These are phyloP conservation scores for Gortyna flavago DNA, from an alignment of 2,888 invertebrate species.

Conservation along the genomic window DNA sequence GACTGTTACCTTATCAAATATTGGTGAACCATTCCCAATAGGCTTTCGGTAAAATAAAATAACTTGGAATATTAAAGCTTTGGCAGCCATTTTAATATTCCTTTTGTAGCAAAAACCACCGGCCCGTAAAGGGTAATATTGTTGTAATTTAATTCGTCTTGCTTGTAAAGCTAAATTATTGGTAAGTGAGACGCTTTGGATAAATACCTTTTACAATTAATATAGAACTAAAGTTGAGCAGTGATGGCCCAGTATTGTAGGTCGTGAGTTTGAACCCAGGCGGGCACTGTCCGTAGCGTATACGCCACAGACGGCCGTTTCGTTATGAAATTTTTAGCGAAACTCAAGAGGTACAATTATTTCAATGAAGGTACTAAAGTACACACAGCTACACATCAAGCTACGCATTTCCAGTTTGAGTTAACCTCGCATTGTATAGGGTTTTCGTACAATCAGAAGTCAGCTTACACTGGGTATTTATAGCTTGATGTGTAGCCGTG, in stretches of 20 bases:
- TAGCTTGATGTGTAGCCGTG: too few species aligned
- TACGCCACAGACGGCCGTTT: neutral
- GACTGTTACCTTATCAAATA: slow-evolving; percentile 16
- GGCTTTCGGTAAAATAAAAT: slow-evolving; percentile 22
- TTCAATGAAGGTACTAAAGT: too few species aligned
- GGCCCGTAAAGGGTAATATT: slow-evolving; percentile 58
- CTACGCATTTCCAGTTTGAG: too few species aligned
- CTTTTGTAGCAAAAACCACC: slow-evolving; percentile 56
- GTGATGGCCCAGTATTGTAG: neutral
- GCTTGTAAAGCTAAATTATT: slow-evolving; percentile 40
- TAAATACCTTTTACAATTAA: neutral
- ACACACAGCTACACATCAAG: too few species aligned
- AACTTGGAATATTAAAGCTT: slow-evolving; percentile 30
- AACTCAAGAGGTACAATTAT: neutral
- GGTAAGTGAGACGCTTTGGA: neutral
- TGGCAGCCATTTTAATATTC: slow-evolving; percentile 54
- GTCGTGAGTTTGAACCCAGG: too few species aligned
- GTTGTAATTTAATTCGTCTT: slow-evolving; percentile 56
- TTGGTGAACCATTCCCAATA: neutral
- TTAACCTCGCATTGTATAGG: too few species aligned
- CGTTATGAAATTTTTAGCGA: neutral
- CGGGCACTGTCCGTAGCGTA: neutral
- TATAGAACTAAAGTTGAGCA: neutral
- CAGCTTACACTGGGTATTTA: too few species aligned
- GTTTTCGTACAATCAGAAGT: too few species aligned